Base-by-base conservation (phyloP, 2,797 vertebrate genomes). In the Sebastiscus albofasciatus region DNA sequence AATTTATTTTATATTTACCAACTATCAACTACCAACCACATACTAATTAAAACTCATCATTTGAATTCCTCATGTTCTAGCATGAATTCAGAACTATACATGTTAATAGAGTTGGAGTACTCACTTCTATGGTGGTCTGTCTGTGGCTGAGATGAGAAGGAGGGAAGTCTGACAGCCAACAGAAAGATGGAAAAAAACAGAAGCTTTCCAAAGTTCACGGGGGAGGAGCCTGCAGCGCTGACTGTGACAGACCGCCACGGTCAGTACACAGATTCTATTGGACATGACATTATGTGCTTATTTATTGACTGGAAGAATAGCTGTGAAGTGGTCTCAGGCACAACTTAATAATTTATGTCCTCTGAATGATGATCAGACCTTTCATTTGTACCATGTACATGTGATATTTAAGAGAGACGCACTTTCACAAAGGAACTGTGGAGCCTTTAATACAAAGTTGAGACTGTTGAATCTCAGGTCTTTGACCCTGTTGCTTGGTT, bases 401-500 rank as follows among this genome's bases (percentile, higher is more conserved):
- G 3, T 24, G 20, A 29, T 31, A 42, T 71, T 33, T 62, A 69
- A 58, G 13, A 31, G 20, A 64, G 18, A 39, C 33, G 26, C 1
- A 6, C 33, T 36, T 58, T 64, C 29, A 42, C n/a, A 62, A 59
- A 75, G 18, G 39, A 26, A 8, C 20, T 2, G 20, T n/a, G 33
- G n/a, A 72, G 74, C 68, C n/a, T 66, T 81, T 78, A 29, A 83
- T 85, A 39, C 80, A 65, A 67, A 80, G 89, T 86, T 61, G 75
- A 88, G 68, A 12, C 10, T 42, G 56, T 36, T 83, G 27, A 18
- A 31, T 56, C 22, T 31, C 80, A 82, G 95, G 94, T 94, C 95
- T 92, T 94, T 96, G 94, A 96, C 95, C 95, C 5, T 76, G 90
- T 75, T 82, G 89, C 87, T 84, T 94, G 86, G 96, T 96, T 96